A percentile compares a stretch with the other conserved stretches of the same genome.
Evolutionary conservation across 2,888 invertebrate genomes (phyloP).

Genomic region (Malacosoma neustria): DNA sequence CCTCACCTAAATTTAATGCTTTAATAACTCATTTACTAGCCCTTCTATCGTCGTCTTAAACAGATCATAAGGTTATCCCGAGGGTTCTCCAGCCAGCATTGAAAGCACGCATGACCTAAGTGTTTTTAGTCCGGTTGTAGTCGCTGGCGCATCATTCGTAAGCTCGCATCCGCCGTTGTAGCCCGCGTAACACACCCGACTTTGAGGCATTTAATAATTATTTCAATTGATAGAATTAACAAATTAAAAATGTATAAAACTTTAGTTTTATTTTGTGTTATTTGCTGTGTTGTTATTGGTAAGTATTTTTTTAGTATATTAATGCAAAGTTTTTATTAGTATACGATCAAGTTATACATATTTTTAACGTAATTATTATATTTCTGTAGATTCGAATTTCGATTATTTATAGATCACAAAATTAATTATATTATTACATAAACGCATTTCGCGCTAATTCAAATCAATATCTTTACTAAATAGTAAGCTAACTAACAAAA

Average conservation of each 20-base stretch:
- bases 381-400: too few species aligned
- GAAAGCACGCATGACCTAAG: conserved; percentile 26
- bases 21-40: too few species aligned
- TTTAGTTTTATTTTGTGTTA: conserved; percentile 45
- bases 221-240: conserved; percentile 12
- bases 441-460: too few species aligned
- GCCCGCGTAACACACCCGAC: conserved; percentile 24
- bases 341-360: not conserved
- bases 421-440: too few species aligned
- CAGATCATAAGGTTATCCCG: not conserved
- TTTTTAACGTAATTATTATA: too few species aligned
- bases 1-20: too few species aligned
- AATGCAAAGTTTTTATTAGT: not conserved
- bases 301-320: conserved; percentile 22
- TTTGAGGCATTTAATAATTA: conserved; percentile 10
- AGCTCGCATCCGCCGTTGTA: conserved; percentile 40
- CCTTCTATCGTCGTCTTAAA: too few species aligned
- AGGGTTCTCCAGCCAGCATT: not conserved
- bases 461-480: too few species aligned
- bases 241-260: conserved; percentile 47
- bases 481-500: too few species aligned
- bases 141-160: conserved; percentile 54
- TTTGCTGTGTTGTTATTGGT: conserved; percentile 55
- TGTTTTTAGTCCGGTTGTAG: conserved; percentile 54
- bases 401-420: too few species aligned